Evolutionary conservation across 2,888 invertebrate genomes (phyloP), one percentile per base, ranked within the genome.

Genomic region (Scaptomyza cyrtandrae): DNA sequence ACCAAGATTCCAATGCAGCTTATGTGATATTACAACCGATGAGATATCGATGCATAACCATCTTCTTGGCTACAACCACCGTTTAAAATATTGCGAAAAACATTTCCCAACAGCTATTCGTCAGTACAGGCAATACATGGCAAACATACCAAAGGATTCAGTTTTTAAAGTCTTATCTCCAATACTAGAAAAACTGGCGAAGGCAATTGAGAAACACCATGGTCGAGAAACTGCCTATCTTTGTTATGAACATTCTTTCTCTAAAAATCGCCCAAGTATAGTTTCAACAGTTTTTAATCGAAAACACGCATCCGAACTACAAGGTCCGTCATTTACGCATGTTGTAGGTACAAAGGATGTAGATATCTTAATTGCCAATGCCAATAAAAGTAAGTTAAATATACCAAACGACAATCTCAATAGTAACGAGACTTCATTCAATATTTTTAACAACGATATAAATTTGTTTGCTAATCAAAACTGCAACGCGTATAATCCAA

Each of bases 1-100:
- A 89, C 95, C 96, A 1, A 92, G 93, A 67, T 97, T 96, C 91
- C 93, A 95, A 61, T 97, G 97, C 91, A 94, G 95, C 74, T 93
- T 97, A 65, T 97, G 97, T 91, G 94, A 94, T 87, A 95, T 96
- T 91, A 94, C 95, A 68, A 95, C 96, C 39, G 95, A 96, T 89
- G 96, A 96, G 49, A 93, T 95, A 54, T 95, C 95, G 67, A 96
- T 96, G 90, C 93, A 96, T 92, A 95, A 95, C 73, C 97, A 97
- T 91, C 93, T 97, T 78, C 94, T 95, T 41, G 95, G 96, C 90
- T 95, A 95, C 91, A 95, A 95, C 91, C 97, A 97, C 90, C 94
- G 95, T 11, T 93, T 94, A 81, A 94, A 95, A 88, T 97, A 95
- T 90, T 92, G 96, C 60, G 95, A 95, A 80, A 93, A 92, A 59